Conservation (phyloP, 2,888 invertebrate genomes). For the Girardia tigrina region DNA sequence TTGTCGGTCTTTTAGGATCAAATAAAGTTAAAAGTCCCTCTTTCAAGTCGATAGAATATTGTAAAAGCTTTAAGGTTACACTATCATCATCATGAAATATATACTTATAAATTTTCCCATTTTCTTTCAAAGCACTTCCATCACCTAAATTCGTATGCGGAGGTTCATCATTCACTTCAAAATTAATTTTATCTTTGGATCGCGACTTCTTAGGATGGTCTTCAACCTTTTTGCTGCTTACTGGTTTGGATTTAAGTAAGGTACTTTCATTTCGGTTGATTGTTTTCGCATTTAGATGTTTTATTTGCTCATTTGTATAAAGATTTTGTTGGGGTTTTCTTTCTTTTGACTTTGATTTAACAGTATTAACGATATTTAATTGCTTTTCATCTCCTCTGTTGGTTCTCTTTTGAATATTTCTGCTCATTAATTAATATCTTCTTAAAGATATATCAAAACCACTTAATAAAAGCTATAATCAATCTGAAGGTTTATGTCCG, state of each 20-base stretch:
- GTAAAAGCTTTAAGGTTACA: neutral
- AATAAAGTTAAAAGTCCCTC: neutral
- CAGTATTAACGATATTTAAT: neutral
- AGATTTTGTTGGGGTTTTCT: neutral
- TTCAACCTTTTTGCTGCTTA: neutral
- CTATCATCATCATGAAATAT: neutral
- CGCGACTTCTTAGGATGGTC: neutral
- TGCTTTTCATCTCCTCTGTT: neutral
- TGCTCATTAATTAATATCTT: neutral
- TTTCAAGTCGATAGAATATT: neutral
- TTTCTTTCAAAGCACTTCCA: neutral
- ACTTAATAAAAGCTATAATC: no score
- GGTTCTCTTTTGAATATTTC: neutral
- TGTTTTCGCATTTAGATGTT: neutral
- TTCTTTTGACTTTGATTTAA: neutral
- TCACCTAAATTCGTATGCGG: neutral
- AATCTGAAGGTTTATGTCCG: no score
- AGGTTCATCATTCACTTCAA: neutral
- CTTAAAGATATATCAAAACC: no score
- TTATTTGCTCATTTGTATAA: neutral
- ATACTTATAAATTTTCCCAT: neutral
- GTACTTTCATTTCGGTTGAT: neutral
- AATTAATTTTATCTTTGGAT: neutral
- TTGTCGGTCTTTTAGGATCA: neutral
- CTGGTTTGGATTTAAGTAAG: neutral